Base-by-base conservation (phyloP, 2,888 invertebrate genomes). In the Phyllotreta cruciferae region DNA sequence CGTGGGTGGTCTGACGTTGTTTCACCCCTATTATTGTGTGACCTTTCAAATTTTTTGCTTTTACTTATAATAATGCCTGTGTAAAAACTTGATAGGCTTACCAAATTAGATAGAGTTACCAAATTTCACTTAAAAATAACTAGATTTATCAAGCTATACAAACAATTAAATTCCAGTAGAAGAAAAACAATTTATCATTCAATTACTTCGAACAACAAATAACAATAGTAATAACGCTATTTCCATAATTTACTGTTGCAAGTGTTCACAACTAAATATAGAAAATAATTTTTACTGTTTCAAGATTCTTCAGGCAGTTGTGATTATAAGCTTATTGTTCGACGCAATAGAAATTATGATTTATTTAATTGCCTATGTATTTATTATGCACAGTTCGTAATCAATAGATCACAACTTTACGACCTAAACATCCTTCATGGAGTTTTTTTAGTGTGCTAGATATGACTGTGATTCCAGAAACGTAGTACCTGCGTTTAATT, bases 241-340 rank as follows among this genome's bases (percentile, higher is more conserved):
- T 10, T 10, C 10, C 34, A 13, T 47, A 47, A n/a, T 47, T 44
- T 44, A 44, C 44, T 14, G 10, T 44, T 44, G 14, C 44, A 44
- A 14, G 44, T 44, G 44, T 44, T 44, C 44, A 50, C 50, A 14
- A n/a, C 50, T 34, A 50, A 35, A 50, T 50, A 50, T 36, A 50
- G 50, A 50, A 50, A 49, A 14, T 50, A 6, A 50, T 50, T 36
- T 47, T 50, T 36, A 35, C 35, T 50, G 14, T 14, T 44, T 35
- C 36, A n/a, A 1, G 36, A 35, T 50, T 10, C 10, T 50, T 9
- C 36, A 35, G 11, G 10, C 50, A 50, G 36, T 50, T 10, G 14
- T 50, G 11, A 36, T 50, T 50, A 24, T 24, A 24, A 24, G 36
- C 11, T 8, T 10, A 50, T 36, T 35, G 10, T 50, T 36, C 6